These are phyloP conservation scores for Sinhomidia bicolor DNA, from an alignment of 2,888 invertebrate species.

Conservation along the genomic window DNA sequence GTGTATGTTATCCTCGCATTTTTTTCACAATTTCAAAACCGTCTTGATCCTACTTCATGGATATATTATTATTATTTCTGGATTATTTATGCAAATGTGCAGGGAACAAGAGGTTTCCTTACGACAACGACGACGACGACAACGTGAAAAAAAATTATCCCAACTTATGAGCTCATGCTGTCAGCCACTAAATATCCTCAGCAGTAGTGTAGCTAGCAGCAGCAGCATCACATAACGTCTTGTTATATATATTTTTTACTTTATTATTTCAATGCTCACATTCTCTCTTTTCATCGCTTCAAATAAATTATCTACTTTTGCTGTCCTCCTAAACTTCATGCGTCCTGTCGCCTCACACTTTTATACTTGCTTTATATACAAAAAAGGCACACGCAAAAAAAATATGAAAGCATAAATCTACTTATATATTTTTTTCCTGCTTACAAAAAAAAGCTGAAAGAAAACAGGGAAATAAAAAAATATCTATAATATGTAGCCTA, in stretches of 20 bases:
- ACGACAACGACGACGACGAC: not conserved
- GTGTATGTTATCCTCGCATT: not conserved
- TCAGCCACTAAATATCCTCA: constrained; percentile 17
- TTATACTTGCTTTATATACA: too few relatives aligned
- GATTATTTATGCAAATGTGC: constrained; percentile 48
- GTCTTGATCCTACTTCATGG: not conserved
- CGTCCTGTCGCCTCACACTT: constrained; percentile 14
- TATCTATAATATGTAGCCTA: constrained; percentile 23
- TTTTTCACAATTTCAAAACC: not conserved
- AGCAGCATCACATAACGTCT: constrained; percentile 17
- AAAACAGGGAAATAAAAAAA: too few relatives aligned
- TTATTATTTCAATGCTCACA: constrained; percentile 50
- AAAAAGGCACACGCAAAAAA: constrained; percentile 28
- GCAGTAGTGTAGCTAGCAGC: not conserved
- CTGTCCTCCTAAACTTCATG: too few relatives aligned
- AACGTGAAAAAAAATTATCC: constrained; percentile 54
- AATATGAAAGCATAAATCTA: constrained; percentile 65
- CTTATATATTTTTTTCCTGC: not conserved
- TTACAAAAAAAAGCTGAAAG: constrained; percentile 21
- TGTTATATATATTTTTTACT: too few relatives aligned
- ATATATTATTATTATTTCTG: constrained; percentile 39
- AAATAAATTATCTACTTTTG: constrained; percentile 64
- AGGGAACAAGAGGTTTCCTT: not conserved
- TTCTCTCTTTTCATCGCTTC: constrained; percentile 63
- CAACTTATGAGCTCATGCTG: constrained; percentile 69